A percentile compares a stretch with the other conserved stretches of the same genome.
These are phyloP conservation scores for Protosalanx chinensis DNA, from an alignment of 2,797 vertebrate genomes.

Conservation along the genomic window DNA sequence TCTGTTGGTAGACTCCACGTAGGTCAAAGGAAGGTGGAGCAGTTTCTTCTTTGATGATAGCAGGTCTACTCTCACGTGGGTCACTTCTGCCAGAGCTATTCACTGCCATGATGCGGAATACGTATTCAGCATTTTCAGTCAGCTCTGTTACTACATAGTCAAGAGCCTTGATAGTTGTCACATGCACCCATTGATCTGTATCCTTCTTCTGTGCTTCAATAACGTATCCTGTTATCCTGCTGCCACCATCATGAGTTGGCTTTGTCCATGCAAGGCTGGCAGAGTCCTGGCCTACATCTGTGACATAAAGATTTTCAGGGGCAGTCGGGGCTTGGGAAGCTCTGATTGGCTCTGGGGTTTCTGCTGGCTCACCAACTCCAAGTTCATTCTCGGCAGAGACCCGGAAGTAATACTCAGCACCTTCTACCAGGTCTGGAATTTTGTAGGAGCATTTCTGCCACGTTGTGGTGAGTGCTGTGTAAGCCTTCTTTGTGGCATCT, in stretches of 20 bases:
- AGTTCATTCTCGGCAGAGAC: constrained; percentile 95
- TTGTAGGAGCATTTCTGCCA: constrained; percentile 95
- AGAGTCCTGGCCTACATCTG: constrained; percentile 85
- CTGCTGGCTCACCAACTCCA: constrained; percentile 91
- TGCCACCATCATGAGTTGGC: constrained; percentile 91
- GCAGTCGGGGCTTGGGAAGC: constrained; percentile 91
- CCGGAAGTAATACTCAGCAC: constrained; percentile 95
- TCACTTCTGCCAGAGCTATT: constrained; percentile 95
- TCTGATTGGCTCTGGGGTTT: constrained; percentile 89
- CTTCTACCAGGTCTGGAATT: constrained; percentile 85
- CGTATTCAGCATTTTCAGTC: constrained; percentile 90
- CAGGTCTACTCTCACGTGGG: constrained; percentile 92
- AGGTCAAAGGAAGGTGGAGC: constrained; percentile 90
- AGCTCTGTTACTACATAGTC: constrained; percentile 89
- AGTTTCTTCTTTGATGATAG: constrained; percentile 90
- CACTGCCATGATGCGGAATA: constrained; percentile 96
- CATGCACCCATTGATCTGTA: constrained; percentile 87
- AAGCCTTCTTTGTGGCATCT: constrained; percentile 93
- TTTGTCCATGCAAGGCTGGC: constrained; percentile 96
- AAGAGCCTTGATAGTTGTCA: constrained; percentile 87
- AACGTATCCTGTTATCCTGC: constrained; percentile 94
- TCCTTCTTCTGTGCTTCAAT: constrained; percentile 96
- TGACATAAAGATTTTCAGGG: constrained; percentile 93
- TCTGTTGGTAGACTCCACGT: constrained; percentile 89
- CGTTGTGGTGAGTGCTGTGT: constrained; percentile 86